Percentiles rank a stretch among this genome's conserved stretches.
phyloP scores from a whole-genome alignment of 2,113 vertebrate species.

The Ctenodactylus gundi region DNA sequence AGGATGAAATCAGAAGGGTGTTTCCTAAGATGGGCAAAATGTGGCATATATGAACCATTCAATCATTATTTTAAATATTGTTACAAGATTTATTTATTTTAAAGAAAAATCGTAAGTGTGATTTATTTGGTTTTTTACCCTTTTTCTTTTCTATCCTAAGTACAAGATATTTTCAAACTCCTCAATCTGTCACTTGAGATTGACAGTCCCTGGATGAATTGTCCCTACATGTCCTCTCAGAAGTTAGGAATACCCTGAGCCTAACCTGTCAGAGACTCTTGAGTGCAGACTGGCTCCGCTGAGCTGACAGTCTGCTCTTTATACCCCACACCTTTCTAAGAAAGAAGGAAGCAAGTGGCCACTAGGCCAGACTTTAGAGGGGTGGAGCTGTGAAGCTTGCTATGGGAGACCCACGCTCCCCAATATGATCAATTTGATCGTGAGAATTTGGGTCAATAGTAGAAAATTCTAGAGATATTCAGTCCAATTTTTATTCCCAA shows the following conservation, averaged over 20 bases:
- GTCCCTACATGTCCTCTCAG: not conserved
- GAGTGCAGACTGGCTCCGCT: not conserved
- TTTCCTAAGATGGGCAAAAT: not conserved
- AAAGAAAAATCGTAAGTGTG: not conserved
- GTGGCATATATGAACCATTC: not conserved
- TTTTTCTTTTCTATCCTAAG: not conserved
- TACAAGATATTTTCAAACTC: not conserved
- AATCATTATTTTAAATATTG: not conserved
- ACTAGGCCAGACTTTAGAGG: not conserved
- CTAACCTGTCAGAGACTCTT: not conserved
- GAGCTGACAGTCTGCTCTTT: not conserved
- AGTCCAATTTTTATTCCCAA: not conserved
- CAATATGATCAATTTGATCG: not conserved
- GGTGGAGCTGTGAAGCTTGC: not conserved
- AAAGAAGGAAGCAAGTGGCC: not conserved
- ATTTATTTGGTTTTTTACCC: not conserved
- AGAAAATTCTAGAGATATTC: not conserved
- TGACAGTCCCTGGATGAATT: not conserved
- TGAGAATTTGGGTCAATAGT: not conserved
- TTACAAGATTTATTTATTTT: not conserved
- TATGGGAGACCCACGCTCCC: too few relatives aligned
- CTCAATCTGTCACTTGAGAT: not conserved
- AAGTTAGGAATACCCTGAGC: not conserved
- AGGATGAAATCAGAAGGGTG: not conserved
- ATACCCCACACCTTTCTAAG: not conserved